Percentiles rank a stretch among this genome's conserved stretches.
phyloP scores from a whole-genome alignment of 2,113 vertebrate species.

The Platichthys flesus region DNA sequence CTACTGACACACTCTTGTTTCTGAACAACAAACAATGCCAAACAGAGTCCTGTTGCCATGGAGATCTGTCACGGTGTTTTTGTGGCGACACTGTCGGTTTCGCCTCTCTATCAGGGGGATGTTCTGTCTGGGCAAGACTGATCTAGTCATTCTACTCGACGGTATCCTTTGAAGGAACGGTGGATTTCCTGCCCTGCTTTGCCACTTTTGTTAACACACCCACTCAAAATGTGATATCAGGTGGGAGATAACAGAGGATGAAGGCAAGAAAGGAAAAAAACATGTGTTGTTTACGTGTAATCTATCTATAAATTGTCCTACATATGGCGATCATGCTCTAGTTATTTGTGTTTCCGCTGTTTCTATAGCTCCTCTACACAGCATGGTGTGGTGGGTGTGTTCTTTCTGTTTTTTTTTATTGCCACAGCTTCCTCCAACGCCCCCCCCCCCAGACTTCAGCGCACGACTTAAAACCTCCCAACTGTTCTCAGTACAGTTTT shows the following conservation, averaged over 20 bases:
- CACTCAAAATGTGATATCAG: constrained; percentile 37
- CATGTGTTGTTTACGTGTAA: background rate
- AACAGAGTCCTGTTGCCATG: constrained; percentile 72
- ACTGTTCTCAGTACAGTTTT: constrained; percentile 4
- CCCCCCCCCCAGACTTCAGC: background rate
- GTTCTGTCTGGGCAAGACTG: constrained; percentile 53
- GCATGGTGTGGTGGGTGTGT: background rate
- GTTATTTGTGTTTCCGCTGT: background rate
- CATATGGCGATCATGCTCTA: background rate
- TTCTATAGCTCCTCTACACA: background rate
- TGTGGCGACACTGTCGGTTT: constrained; percentile 60
- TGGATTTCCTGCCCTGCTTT: constrained; percentile 7
- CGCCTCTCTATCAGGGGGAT: constrained; percentile 35
- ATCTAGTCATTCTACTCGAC: constrained; percentile 33
- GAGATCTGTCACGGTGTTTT: constrained; percentile 59
- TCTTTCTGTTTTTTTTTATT: background rate
- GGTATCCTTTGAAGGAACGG: constrained; percentile 14
- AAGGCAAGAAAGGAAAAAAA: background rate
- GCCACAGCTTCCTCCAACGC: background rate
- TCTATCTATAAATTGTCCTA: background rate
- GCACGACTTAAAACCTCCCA: background rate
- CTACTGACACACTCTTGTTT: constrained; percentile 69
- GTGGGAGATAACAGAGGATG: constrained; percentile 26
- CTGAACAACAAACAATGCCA: constrained; percentile 73
- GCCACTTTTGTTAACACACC: constrained; percentile 1